A percentile compares a stretch with the other conserved stretches of the same genome.
Conservation (phyloP, 1,140 invertebrate genomes). For the Plodia interpunctella region DNA sequence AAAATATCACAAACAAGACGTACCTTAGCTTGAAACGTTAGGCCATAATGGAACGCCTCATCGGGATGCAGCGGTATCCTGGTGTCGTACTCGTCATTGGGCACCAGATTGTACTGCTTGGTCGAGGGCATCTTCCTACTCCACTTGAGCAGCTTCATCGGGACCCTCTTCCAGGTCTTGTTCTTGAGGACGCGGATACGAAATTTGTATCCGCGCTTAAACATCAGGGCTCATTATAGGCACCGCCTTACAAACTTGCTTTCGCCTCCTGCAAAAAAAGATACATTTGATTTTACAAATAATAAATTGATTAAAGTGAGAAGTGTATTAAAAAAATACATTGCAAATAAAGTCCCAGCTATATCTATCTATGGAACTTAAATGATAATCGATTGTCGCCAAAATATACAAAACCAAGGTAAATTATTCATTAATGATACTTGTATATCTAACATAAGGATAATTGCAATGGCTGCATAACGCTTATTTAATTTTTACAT, state of each 20-base stretch:
- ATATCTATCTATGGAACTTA: too few relatives aligned
- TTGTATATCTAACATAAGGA: too few relatives aligned
- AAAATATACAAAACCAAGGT: too few relatives aligned
- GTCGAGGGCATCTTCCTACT: constrained; percentile 87
- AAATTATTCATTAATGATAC: too few relatives aligned
- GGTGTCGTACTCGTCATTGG: constrained; percentile 96
- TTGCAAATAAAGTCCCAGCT: too few relatives aligned
- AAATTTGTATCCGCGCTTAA: constrained; percentile 47
- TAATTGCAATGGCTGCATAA: too few relatives aligned
- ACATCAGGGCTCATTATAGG: constrained; percentile 44
- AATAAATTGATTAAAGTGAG: too few relatives aligned
- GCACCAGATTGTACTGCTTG: constrained; percentile 95
- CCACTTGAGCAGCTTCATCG: constrained; percentile 67
- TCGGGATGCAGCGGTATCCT: constrained; percentile 96
- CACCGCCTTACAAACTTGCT: neutral
- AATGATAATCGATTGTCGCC: too few relatives aligned
- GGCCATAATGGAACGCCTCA: constrained; percentile 97
- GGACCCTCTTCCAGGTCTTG: constrained; percentile 50
- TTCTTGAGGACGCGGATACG: constrained; percentile 51
- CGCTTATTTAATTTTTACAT: too few relatives aligned
- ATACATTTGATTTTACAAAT: neutral
- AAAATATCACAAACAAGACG: constrained; percentile 24
- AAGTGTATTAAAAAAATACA: too few relatives aligned
- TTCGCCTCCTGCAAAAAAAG: constrained; percentile 13
- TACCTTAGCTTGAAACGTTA: constrained; percentile 98